phyloP scores from a whole-genome alignment of 2,797 vertebrate genomes.

The Sebastiscus tertius region DNA sequence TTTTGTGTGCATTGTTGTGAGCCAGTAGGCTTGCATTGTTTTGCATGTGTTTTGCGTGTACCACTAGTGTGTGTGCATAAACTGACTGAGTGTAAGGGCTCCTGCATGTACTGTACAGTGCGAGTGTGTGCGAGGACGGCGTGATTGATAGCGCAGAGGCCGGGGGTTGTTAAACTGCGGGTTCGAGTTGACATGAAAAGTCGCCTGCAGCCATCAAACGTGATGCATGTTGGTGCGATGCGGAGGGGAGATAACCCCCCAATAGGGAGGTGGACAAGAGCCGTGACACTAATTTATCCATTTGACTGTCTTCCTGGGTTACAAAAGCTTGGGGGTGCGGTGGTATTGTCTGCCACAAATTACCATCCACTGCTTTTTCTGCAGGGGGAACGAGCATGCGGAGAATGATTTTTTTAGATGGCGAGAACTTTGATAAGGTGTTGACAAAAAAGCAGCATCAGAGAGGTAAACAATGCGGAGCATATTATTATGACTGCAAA shows the following conservation, averaged over 20 bases:
- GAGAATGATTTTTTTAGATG: conserved; percentile 6
- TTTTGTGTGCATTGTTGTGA: conserved; percentile 5
- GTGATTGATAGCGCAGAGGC: conserved; percentile 60
- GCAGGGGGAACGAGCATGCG: neutral
- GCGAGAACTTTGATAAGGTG: conserved; percentile 29
- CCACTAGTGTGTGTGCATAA: neutral
- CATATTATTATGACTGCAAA: conserved; percentile 15
- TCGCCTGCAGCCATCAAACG: conserved; percentile 65
- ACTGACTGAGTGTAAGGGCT: neutral
- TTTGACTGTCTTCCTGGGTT: conserved; percentile 70
- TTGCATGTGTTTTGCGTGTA: neutral
- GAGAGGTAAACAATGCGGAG: conserved; percentile 11
- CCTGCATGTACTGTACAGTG: neutral
- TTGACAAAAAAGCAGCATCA: conserved; percentile 24
- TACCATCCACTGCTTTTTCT: conserved; percentile 29
- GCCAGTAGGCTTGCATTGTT: neutral
- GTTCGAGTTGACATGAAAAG: conserved; percentile 59
- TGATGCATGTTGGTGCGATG: conserved; percentile 69
- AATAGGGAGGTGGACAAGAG: conserved; percentile 59
- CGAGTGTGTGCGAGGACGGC: conserved; percentile 11
- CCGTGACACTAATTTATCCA: conserved; percentile 74
- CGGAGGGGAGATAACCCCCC: conserved; percentile 47
- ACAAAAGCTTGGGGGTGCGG: conserved; percentile 38
- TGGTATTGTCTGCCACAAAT: conserved; percentile 43
- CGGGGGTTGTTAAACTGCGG: conserved; percentile 29